Base-by-base conservation (phyloP, 2,888 invertebrate species). In the Cephonodes hylas region DNA sequence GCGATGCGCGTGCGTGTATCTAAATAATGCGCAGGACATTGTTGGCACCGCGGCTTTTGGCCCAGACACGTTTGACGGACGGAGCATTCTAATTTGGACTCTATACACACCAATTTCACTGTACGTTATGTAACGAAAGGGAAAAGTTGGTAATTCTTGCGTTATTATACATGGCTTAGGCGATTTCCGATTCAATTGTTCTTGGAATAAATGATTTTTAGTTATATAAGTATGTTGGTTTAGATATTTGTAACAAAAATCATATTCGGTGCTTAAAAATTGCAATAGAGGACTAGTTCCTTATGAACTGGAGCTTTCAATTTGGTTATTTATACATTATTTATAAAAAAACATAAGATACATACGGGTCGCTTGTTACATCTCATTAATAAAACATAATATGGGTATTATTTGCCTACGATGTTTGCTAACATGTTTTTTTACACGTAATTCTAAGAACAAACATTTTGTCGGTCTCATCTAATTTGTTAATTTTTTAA, bases 11-110 rank as follows among this genome's bases (percentile, higher is more conserved):
- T 78, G 76, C 72, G 68, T 63, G 71, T 62, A 65, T 72, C 71
- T 80, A 75, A 80, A 67, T 84, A 85, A 88, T 87, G 86, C 84
- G 81, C 85, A 84, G 88, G 86, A 89, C 88, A 84, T 81, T 79
- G 82, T 67, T 82, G 84, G 84, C 84, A 78, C 72, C 73, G 78
- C 77, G 81, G 78, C 80, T 87, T 86, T 87, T 86, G 89, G 89
- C 89, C 88, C 88, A 89, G 86, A 86, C 87, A 76, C 69, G 65
- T 69, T 70, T 72, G 76, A 89, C 91, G 83, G 67, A 64, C 71
- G 64, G 67, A 75, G 91, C 89, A 91, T 91, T 88, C 88, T 91
- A 91, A 92, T 90, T 83, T 86, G 66, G 74, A 87, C 87, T 85
- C 80, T 88, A 81, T 83, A 80, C 65, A 74, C 74, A 79, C 76